A percentile compares a stretch with the other conserved stretches of the same genome.
phyloP scores from a whole-genome alignment of 2,113 vertebrate species.

The Campylomormyrus tamandua region DNA sequence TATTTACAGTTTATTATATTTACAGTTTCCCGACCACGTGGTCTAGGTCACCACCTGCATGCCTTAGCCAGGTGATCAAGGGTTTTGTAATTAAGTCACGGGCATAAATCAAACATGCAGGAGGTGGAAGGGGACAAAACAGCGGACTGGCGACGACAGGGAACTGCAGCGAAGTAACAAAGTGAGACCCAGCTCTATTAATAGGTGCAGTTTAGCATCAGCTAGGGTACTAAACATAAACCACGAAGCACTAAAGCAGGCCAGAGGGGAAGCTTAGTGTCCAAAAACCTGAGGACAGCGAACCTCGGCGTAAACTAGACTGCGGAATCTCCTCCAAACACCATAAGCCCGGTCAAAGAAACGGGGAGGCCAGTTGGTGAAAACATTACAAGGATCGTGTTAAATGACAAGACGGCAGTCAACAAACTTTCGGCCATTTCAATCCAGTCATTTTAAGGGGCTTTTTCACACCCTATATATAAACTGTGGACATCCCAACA shows the following conservation, averaged over 20 bases:
- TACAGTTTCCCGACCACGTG: not conserved
- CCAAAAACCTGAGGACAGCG: not conserved
- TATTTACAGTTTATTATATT: not conserved
- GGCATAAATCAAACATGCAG: not conserved
- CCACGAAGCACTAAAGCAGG: not conserved
- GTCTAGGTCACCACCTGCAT: not conserved
- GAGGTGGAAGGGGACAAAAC: not conserved
- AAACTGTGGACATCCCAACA: not conserved
- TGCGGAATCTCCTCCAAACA: not conserved
- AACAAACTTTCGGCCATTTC: not conserved
- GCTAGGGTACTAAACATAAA: not conserved
- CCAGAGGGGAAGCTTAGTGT: not conserved
- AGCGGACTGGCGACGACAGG: not conserved
- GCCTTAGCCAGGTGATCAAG: not conserved
- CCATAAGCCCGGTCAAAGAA: not conserved
- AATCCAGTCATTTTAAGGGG: not conserved
- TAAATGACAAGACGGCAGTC: not conserved
- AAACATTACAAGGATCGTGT: not conserved
- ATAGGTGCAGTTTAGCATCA: not conserved
- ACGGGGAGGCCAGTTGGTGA: not conserved
- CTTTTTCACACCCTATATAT: not conserved
- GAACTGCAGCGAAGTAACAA: not conserved
- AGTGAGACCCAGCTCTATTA: not conserved
- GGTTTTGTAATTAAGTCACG: not conserved
- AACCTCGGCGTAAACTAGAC: not conserved